Percentiles rank a stretch among this genome's conserved stretches.
Conservation (phyloP, 2,888 invertebrate genomes). For the Napeogenes inachia region DNA sequence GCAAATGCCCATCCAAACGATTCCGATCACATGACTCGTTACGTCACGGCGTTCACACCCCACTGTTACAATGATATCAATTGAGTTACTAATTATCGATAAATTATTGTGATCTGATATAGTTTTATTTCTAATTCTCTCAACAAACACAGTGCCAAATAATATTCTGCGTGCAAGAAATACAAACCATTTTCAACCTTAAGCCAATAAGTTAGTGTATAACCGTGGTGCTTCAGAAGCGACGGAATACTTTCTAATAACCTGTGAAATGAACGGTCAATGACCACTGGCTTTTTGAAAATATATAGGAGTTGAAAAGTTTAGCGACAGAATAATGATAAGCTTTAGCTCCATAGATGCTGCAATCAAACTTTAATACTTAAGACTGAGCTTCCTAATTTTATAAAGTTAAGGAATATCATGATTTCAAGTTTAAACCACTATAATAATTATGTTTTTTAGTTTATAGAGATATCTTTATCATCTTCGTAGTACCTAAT, state of each 20-base stretch:
- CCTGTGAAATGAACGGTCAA: constrained; percentile 66
- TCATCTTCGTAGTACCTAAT: no score
- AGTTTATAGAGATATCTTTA: no score
- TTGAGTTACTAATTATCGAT: no score
- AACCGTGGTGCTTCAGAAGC: constrained; percentile 39
- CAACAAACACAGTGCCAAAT: no score
- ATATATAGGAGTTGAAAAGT: constrained; percentile 37
- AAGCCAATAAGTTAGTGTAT: constrained; percentile 25
- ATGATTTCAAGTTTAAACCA: not conserved
- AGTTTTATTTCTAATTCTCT: constrained; percentile 62
- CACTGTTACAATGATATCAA: no score
- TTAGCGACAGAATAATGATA: constrained; percentile 39
- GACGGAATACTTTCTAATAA: constrained; percentile 61
- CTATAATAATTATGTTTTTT: no score
- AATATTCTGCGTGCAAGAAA: constrained; percentile 28
- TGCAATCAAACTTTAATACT: constrained; percentile 38
- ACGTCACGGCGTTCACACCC: no score
- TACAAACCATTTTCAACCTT: constrained; percentile 42
- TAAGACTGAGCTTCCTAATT: constrained; percentile 14
- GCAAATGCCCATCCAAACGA: no score
- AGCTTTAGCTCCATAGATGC: constrained; percentile 32
- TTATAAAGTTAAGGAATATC: constrained; percentile 13
- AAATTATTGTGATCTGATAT: no score
- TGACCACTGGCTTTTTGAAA: constrained; percentile 49
- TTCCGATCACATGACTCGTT: no score